Conservation (phyloP, 2,888 invertebrate species). For the Xiphydria camelus region DNA sequence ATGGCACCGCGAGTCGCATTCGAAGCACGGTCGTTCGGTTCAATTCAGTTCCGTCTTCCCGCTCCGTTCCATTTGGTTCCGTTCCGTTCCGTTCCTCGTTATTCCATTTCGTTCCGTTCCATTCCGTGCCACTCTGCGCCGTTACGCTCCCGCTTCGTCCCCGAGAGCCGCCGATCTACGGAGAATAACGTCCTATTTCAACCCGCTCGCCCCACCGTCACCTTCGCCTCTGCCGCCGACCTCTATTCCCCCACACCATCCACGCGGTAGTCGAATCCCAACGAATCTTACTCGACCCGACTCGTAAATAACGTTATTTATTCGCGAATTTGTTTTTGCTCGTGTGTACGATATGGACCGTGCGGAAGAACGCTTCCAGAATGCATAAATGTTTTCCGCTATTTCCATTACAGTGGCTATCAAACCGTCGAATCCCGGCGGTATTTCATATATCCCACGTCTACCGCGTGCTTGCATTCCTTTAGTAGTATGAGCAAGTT, state of each 20-base stretch:
- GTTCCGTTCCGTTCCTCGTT: neutral
- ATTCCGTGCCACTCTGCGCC: neutral
- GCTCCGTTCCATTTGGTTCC: neutral
- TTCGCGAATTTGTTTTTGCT: constrained; percentile 16
- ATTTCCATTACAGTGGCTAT: constrained; percentile 12
- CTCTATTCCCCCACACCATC: neutral
- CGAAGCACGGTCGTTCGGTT: constrained; percentile 2
- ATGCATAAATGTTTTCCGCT: constrained; percentile 27
- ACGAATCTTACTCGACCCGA: constrained; percentile 1
- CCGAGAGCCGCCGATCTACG: neutral
- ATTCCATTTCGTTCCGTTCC: neutral
- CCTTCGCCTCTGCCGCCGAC: neutral
- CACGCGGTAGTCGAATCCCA: constrained; percentile 3
- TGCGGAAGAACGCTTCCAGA: constrained; percentile 28
- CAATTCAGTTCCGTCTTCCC: neutral
- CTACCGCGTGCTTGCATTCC: too few relatives aligned
- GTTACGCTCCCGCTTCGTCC: neutral
- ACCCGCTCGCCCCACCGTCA: neutral
- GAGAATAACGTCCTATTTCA: constrained; percentile 1
- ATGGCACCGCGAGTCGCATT: constrained; percentile 3
- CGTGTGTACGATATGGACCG: constrained; percentile 7
- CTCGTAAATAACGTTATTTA: constrained; percentile 18
- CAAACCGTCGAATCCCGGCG: constrained; percentile 9
- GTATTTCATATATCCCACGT: too few relatives aligned
- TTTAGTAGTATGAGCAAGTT: too few relatives aligned